phyloP scores from a whole-genome alignment of 2,888 invertebrate genomes.

The Torymus tubicola region DNA sequence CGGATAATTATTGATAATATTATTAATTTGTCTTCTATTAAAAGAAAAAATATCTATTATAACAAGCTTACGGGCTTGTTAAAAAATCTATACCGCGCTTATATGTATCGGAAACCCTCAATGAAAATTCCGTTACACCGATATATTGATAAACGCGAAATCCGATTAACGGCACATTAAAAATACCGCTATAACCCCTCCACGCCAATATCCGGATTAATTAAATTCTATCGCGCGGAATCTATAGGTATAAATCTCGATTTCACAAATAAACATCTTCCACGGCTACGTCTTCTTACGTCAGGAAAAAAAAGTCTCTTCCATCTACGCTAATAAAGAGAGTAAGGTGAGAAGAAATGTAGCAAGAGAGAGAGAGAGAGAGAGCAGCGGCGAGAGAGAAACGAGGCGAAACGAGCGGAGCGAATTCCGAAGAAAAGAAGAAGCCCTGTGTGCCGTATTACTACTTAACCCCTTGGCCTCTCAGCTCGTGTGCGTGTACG shows the following conservation, averaged over 20 bases:
- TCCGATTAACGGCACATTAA: too few relatives aligned
- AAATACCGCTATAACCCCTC: too few relatives aligned
- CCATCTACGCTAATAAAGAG: constrained; percentile 36
- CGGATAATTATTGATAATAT: too few relatives aligned
- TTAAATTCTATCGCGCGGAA: too few relatives aligned
- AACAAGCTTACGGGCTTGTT: too few relatives aligned
- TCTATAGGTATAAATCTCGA: background rate
- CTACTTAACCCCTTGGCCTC: constrained; percentile 29
- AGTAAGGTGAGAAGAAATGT: background rate
- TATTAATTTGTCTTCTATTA: too few relatives aligned
- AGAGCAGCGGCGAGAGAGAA: background rate
- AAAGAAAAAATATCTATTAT: too few relatives aligned
- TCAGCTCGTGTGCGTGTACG: background rate
- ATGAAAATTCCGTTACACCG: too few relatives aligned
- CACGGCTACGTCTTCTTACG: background rate
- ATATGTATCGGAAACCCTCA: too few relatives aligned
- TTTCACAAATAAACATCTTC: background rate
- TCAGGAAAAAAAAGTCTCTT: background rate
- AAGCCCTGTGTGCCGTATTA: background rate
- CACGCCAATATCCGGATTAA: too few relatives aligned
- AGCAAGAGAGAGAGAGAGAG: background rate
- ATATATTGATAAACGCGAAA: too few relatives aligned
- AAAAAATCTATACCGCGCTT: too few relatives aligned
- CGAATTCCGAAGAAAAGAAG: constrained; percentile 21
- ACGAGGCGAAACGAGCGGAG: constrained; percentile 16